A percentile compares a stretch with the other conserved stretches of the same genome.
These are phyloP conservation scores for Mercenaria mercenaria DNA, from an alignment of 1,140 invertebrate species.

Conservation along the genomic window DNA sequence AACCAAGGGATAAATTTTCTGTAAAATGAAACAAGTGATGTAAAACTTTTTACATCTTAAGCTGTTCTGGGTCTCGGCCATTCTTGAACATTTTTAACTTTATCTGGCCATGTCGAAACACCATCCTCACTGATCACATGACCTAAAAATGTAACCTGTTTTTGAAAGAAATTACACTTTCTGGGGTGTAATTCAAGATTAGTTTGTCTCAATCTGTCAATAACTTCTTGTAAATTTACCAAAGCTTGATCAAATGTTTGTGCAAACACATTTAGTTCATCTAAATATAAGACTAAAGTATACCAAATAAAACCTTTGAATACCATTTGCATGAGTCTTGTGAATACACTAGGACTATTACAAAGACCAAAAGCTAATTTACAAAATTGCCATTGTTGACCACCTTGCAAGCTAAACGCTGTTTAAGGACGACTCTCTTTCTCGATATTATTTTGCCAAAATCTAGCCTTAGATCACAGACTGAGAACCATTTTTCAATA, in stretches of 20 bases:
- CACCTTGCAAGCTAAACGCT: too few species aligned
- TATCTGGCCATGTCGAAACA: neutral
- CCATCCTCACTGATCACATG: constrained; percentile 31
- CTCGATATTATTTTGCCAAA: neutral
- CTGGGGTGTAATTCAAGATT: too few species aligned
- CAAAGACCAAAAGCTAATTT: too few species aligned
- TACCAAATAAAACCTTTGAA: too few species aligned
- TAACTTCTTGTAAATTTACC: too few species aligned
- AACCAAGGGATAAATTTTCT: constrained; percentile 83
- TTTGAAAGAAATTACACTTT: too few species aligned
- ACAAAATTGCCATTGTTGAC: too few species aligned
- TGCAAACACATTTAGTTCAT: neutral
- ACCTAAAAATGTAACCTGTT: constrained; percentile 26
- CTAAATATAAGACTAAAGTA: too few species aligned
- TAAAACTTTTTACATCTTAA: constrained; percentile 84
- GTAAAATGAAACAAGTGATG: constrained; percentile 86
- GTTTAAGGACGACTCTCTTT: neutral
- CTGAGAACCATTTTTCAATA: neutral
- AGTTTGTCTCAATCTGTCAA: too few species aligned
- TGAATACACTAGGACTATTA: too few species aligned
- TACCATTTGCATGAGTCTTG: too few species aligned
- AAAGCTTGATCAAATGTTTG: too few species aligned
- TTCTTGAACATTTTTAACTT: constrained; percentile 77
- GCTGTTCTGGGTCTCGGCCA: constrained; percentile 80
- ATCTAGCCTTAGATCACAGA: neutral